A percentile compares a stretch with the other conserved stretches of the same genome.
These are phyloP conservation scores for Ammospiza caudacuta DNA, from an alignment of 2,113 vertebrate species.

Conservation along the genomic window DNA sequence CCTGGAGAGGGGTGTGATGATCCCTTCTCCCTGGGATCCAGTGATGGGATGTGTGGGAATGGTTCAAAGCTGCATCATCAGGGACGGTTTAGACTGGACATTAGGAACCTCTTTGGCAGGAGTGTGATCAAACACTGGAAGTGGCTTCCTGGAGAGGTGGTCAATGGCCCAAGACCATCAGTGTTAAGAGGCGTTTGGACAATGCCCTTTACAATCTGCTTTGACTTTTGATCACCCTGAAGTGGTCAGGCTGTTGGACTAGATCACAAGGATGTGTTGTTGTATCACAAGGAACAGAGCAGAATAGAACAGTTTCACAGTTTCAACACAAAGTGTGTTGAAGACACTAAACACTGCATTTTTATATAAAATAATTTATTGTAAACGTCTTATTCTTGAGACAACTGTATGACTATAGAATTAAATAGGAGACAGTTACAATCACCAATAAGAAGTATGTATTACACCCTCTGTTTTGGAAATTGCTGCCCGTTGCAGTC, in stretches of 20 bases:
- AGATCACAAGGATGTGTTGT: not conserved
- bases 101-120: not conserved
- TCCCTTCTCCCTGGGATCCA: not conserved
- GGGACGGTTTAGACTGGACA: not conserved
- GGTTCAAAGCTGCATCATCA: not conserved
- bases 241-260: not conserved
- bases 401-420: not conserved
- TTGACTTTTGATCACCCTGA: not conserved
- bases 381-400: not conserved
- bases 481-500: not conserved
- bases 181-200: not conserved
- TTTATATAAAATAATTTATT: not conserved
- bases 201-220: not conserved
- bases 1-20: not conserved
- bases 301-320: no score
- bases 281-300: no score
- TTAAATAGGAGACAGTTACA: not conserved
- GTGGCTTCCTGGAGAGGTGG: not conserved
- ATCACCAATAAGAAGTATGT: not conserved
- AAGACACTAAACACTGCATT: not conserved
- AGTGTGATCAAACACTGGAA: not conserved
- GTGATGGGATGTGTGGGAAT: not conserved
- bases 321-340: not conserved
- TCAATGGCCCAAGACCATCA: not conserved
- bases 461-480: not conserved